A percentile compares a stretch with the other conserved stretches of the same genome.
Evolutionary conservation across 2,113 vertebrate genomes (phyloP).

Genomic region (Danionella cerebrum): DNA sequence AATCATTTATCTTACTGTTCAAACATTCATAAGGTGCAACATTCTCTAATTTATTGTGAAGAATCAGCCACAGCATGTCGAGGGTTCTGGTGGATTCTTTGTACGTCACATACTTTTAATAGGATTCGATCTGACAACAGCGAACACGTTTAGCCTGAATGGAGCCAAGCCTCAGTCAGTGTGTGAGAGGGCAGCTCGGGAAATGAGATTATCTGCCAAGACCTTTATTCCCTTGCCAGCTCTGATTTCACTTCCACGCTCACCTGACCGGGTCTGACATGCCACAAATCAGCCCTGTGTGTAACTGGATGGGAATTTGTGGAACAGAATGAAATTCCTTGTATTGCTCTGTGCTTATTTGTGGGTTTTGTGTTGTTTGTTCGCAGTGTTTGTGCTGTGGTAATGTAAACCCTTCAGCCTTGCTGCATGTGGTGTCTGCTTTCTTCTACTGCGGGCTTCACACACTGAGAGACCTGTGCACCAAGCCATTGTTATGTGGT

Average conservation of each 20-base stretch:
- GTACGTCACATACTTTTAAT: slow-evolving; percentile 56
- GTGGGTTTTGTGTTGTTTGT: background rate
- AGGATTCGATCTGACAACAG: slow-evolving; percentile 50
- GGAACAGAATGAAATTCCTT: background rate
- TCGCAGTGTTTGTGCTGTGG: background rate
- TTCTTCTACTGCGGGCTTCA: background rate
- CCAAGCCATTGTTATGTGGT: background rate
- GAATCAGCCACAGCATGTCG: background rate
- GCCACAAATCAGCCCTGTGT: background rate
- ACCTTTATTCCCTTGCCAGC: background rate
- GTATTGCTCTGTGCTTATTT: background rate
- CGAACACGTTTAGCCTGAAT: slow-evolving; percentile 24
- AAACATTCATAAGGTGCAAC: no score
- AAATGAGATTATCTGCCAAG: slow-evolving; percentile 4
- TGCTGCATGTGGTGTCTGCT: background rate
- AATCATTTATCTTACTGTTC: no score
- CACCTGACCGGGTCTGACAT: background rate
- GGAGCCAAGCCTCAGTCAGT: slow-evolving; percentile 28
- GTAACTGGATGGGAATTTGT: background rate
- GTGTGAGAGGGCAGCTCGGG: background rate
- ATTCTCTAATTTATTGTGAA: no score
- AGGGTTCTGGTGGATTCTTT: slow-evolving; percentile 37
- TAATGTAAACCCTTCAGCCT: background rate
- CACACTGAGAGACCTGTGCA: background rate
- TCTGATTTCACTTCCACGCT: background rate